phyloP scores from a whole-genome alignment of 2,888 invertebrate species.

The Andricus curvator region DNA sequence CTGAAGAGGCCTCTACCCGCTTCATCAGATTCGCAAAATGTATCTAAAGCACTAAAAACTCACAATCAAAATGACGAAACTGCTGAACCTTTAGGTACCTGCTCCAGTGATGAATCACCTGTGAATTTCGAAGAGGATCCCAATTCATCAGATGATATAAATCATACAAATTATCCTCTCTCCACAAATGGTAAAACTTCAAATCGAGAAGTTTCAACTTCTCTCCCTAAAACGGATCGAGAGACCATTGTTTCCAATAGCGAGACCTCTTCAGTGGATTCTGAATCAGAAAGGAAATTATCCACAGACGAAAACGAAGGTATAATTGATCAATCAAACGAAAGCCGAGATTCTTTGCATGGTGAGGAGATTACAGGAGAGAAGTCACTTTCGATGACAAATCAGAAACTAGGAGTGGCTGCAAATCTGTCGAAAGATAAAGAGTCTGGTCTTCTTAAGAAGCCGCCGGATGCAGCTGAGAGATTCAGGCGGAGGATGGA shows the following conservation, averaged over 20 bases:
- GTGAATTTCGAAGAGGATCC: not conserved
- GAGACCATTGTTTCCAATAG: not conserved
- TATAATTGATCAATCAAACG: not conserved
- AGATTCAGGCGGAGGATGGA: not conserved
- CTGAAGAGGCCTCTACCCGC: constrained; percentile 29
- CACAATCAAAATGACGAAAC: not conserved
- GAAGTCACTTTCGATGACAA: constrained; percentile 17
- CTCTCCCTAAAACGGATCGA: not conserved
- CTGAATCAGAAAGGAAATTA: not conserved
- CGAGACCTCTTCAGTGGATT: constrained; percentile 17
- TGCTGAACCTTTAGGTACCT: not conserved
- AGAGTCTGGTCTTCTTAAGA: constrained; percentile 32
- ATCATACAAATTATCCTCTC: not conserved
- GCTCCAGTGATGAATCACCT: not conserved
- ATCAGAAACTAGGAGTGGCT: constrained; percentile 15
- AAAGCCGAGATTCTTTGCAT: not conserved
- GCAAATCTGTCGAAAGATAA: constrained; percentile 34
- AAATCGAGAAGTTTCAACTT: not conserved
- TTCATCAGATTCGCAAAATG: constrained; percentile 17
- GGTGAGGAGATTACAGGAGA: not conserved
- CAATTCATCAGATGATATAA: not conserved
- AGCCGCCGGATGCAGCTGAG: constrained; percentile 36
- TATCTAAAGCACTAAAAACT: not conserved
- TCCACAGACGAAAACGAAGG: not conserved
- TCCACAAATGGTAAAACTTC: not conserved